A percentile compares a stretch with the other conserved stretches of the same genome.
Evolutionary conservation across 2,113 vertebrate species (phyloP).

Genomic region (Manacus vitellinus): DNA sequence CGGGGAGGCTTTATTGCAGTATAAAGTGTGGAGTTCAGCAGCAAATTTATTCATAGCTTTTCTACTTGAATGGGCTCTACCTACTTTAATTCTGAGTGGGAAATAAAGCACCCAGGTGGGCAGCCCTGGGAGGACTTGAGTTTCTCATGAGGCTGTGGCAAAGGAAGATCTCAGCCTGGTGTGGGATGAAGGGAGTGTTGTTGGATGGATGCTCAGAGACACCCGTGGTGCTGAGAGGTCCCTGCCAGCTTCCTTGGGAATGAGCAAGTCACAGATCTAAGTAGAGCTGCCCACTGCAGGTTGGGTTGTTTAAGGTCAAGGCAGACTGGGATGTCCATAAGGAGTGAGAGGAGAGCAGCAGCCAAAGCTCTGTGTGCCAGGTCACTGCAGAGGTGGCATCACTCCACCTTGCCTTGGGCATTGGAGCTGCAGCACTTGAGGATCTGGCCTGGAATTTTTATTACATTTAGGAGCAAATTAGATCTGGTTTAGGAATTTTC

Average conservation of each 20-base stretch:
- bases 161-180: neutral
- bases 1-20: neutral
- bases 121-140: neutral
- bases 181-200: neutral
- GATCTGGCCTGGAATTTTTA: neutral
- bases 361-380: neutral
- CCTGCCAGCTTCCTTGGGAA: neutral
- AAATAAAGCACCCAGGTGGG: neutral
- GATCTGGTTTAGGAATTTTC: neutral
- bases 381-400: conserved; percentile 1
- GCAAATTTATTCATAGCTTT: conserved; percentile 36
- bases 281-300: neutral
- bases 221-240: neutral
- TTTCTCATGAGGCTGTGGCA: neutral
- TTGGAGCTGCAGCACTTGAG: neutral
- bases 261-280: neutral
- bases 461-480: neutral
- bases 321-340: neutral
- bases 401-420: neutral
- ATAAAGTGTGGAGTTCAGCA: neutral
- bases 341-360: neutral
- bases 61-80: neutral
- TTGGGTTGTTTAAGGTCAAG: conserved; percentile 13
- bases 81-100: neutral
- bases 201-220: neutral